A percentile compares a stretch with the other conserved stretches of the same genome.
Conservation (phyloP, 2,797 vertebrate species). For the Argya squamiceps region DNA sequence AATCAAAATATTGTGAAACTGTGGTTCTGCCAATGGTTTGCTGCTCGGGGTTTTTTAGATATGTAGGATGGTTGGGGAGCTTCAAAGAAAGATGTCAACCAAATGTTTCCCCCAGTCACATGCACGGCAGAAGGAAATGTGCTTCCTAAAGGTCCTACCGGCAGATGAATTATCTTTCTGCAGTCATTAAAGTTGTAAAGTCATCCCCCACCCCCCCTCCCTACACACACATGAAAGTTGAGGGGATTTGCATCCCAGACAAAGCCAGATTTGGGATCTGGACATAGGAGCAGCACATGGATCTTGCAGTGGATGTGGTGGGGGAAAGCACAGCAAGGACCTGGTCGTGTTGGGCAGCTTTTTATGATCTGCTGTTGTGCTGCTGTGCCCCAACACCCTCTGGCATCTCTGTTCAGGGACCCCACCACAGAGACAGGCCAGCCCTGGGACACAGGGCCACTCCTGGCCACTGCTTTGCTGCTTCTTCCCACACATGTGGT, state of each 20-base stretch:
- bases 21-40: not conserved
- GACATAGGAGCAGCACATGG: not conserved
- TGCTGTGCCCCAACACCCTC: not conserved
- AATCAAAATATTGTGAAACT: slow-evolving; percentile 40
- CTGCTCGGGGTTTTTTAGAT: not conserved
- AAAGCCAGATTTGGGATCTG: not conserved
- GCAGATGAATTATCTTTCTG: not conserved
- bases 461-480: not conserved
- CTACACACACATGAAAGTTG: not conserved
- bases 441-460: not conserved
- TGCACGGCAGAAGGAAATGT: slow-evolving; percentile 57
- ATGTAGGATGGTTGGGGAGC: not conserved
- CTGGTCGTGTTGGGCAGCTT: fast-evolving
- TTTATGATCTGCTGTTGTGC: not conserved
- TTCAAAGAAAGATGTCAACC: slow-evolving; percentile 62
- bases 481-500: not conserved
- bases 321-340: not conserved
- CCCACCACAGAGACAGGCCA: not conserved
- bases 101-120: slow-evolving; percentile 45
- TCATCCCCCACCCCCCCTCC: not conserved
- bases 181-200: slow-evolving; percentile 26
- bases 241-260: slow-evolving; percentile 2
- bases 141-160: slow-evolving; percentile 34
- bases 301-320: not conserved
- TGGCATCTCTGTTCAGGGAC: not conserved